These are phyloP conservation scores for Xiphophorus maculatus DNA, from an alignment of 2,113 vertebrate genomes.

Conservation along the genomic window DNA sequence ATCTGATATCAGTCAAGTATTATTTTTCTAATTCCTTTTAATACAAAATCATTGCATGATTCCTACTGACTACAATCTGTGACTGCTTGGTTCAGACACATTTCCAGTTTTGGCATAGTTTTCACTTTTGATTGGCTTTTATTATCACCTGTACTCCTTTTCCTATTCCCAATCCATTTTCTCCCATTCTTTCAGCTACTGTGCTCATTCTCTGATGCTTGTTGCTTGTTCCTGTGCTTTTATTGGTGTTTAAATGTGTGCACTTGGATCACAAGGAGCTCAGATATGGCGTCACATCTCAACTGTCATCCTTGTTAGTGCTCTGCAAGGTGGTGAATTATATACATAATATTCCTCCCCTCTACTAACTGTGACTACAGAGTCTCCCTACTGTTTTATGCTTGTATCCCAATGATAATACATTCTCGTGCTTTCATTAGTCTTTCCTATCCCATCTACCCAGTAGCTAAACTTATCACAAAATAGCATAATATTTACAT, in stretches of 20 bases:
- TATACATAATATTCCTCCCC: conserved; percentile 40
- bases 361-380: conserved; percentile 2
- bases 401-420: conserved; percentile 39
- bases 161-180: conserved; percentile 14
- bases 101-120: conserved; percentile 34
- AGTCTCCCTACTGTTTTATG: conserved; percentile 13
- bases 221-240: conserved; percentile 11
- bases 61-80: conserved; percentile 15
- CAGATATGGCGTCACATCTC: conserved; percentile 47
- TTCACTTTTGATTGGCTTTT: conserved; percentile 67
- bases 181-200: neutral
- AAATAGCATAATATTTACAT: conserved; percentile 47
- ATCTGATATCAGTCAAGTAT: conserved; percentile 47
- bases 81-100: conserved; percentile 21
- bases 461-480: conserved; percentile 10
- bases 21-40: conserved; percentile 25
- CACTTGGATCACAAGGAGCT: conserved; percentile 28
- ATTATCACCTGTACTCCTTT: conserved; percentile 39
- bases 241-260: conserved; percentile 18
- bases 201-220: conserved; percentile 6
- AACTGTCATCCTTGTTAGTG: conserved; percentile 73
- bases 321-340: conserved; percentile 60
- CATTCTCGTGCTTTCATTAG: conserved; percentile 34
- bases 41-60: conserved; percentile 11
- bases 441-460: neutral